These are phyloP conservation scores for Nannospalax galili DNA, from an alignment of 2,113 vertebrate genomes.

Conservation along the genomic window DNA sequence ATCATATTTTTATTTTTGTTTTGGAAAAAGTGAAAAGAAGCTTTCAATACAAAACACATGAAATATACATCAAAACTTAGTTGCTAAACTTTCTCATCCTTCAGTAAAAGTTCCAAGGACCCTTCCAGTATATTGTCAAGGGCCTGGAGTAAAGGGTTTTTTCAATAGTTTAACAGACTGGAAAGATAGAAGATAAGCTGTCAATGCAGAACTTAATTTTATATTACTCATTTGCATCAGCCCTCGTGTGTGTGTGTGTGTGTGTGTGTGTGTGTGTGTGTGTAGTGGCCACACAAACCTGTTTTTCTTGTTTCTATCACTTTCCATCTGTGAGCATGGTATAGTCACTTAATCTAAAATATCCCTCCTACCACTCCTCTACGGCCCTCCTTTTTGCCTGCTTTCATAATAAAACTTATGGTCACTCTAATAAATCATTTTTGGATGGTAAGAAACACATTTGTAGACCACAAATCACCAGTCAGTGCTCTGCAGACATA, in stretches of 20 bases:
- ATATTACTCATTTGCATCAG: not conserved
- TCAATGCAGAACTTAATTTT: not conserved
- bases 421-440: not conserved
- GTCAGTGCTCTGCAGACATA: accelerated
- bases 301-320: not conserved
- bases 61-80: slow-evolving; percentile 74
- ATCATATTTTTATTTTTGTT: slow-evolving; percentile 57
- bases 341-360: not conserved
- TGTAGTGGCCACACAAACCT: not conserved
- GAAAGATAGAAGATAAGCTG: not conserved
- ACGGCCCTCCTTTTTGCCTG: not conserved
- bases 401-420: not conserved
- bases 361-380: accelerated
- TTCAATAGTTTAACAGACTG: not conserved
- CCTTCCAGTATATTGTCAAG: not conserved
- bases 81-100: slow-evolving; percentile 45
- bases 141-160: not conserved
- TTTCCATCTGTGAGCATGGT: too few relatives aligned
- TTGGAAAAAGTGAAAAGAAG: slow-evolving; percentile 44
- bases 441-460: not conserved
- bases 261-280: too few relatives aligned
- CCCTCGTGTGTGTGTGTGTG: not conserved
- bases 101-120: slow-evolving; percentile 46
- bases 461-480: too few relatives aligned
- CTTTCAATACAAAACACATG: slow-evolving; percentile 48